Evolutionary conservation across 2,113 vertebrate species (phyloP).

Genomic region (Bos indicus): DNA sequence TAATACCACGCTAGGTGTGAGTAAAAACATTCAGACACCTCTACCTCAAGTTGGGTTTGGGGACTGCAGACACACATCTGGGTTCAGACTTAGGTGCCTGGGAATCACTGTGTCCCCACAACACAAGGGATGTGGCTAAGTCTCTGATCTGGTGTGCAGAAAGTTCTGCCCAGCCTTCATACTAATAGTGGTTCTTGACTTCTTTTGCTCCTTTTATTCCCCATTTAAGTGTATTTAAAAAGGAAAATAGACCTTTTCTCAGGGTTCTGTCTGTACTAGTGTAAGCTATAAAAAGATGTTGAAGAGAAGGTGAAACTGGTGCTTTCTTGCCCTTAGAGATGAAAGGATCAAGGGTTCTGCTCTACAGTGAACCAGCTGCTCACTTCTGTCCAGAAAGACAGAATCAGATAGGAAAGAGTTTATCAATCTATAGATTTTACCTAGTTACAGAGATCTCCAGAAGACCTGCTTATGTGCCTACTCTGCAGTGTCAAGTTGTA

Average conservation of each 20-base stretch:
- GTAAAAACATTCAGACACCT: background rate
- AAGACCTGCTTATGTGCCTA: background rate
- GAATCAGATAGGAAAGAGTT: background rate
- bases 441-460: background rate
- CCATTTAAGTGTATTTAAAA: background rate
- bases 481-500: background rate
- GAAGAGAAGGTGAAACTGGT: background rate
- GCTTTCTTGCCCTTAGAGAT: background rate
- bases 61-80: background rate
- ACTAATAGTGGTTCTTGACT: background rate
- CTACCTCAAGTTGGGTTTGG: background rate
- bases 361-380: background rate
- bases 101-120: background rate
- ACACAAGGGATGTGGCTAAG: background rate
- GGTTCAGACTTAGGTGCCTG: background rate
- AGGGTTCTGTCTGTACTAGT: background rate
- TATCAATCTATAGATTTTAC: background rate
- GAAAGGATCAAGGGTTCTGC: background rate
- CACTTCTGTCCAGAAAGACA: background rate
- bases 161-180: background rate
- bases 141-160: background rate
- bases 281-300: background rate
- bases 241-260: background rate
- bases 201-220: background rate
- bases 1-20: background rate